These are phyloP conservation scores for Pangasius djambal DNA, from an alignment of 2,797 vertebrate species.

Conservation along the genomic window DNA sequence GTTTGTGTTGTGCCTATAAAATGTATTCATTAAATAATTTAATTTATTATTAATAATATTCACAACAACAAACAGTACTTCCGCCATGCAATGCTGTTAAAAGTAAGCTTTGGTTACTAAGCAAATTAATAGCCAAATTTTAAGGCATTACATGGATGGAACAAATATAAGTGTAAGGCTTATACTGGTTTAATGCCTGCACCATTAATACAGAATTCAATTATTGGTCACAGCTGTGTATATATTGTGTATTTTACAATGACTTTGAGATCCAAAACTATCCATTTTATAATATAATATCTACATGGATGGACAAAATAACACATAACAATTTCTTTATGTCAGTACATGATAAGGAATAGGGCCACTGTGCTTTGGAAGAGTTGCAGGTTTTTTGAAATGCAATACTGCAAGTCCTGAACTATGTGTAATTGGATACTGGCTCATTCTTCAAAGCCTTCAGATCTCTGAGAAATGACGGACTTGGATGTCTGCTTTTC, in stretches of 20 bases:
- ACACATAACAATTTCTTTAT: background rate
- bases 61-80: background rate
- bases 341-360: background rate
- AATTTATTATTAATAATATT: background rate
- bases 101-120: background rate
- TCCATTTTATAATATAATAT: background rate
- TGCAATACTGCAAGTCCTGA: background rate
- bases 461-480: background rate
- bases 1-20: background rate
- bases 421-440: background rate
- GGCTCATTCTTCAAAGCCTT: background rate
- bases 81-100: background rate
- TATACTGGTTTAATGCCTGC: background rate
- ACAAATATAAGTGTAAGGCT: background rate
- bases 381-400: background rate
- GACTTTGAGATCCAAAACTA: background rate
- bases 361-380: background rate
- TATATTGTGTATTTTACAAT: background rate
- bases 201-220: background rate
- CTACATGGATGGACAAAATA: background rate
- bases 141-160: background rate
- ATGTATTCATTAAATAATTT: background rate
- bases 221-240: background rate
- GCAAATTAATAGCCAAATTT: background rate
- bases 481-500: constrained; percentile 2